A percentile compares a stretch with the other conserved stretches of the same genome.
Evolutionary conservation across 2,113 vertebrate genomes (phyloP).

Genomic region (Suncus etruscus): DNA sequence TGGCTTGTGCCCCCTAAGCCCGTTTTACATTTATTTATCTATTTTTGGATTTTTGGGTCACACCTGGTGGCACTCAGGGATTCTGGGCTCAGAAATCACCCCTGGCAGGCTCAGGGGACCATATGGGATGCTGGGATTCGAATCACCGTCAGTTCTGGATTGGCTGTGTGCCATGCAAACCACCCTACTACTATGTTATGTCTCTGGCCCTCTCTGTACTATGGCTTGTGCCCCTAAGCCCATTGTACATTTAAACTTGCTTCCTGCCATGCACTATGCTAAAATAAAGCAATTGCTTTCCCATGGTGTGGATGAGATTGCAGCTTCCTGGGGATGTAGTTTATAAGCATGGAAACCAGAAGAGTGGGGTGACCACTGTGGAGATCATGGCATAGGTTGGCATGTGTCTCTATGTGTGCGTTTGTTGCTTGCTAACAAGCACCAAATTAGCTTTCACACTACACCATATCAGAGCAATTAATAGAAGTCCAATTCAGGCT

Average conservation of each 20-base stretch:
- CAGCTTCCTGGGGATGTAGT: conserved; percentile 19
- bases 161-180: no score
- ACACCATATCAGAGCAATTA: conserved; percentile 17
- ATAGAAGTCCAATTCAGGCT: conserved; percentile 27
- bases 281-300: conserved; percentile 43
- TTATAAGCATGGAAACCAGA: background rate
- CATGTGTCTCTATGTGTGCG: background rate
- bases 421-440: background rate
- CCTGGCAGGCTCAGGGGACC: no score
- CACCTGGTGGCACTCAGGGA: no score
- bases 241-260: background rate
- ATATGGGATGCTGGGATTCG: no score
- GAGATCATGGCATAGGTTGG: background rate
- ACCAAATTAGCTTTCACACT: background rate
- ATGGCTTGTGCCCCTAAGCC: no score
- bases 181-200: no score
- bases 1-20: no score
- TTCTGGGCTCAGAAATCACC: no score
- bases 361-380: background rate
- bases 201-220: no score
- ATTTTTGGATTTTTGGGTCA: no score
- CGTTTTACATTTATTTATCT: no score
- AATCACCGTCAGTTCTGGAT: no score
- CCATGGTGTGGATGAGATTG: background rate
- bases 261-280: conserved; percentile 13